Base-by-base conservation (phyloP, 1,140 invertebrate genomes). In the Portunus trituberculatus region DNA sequence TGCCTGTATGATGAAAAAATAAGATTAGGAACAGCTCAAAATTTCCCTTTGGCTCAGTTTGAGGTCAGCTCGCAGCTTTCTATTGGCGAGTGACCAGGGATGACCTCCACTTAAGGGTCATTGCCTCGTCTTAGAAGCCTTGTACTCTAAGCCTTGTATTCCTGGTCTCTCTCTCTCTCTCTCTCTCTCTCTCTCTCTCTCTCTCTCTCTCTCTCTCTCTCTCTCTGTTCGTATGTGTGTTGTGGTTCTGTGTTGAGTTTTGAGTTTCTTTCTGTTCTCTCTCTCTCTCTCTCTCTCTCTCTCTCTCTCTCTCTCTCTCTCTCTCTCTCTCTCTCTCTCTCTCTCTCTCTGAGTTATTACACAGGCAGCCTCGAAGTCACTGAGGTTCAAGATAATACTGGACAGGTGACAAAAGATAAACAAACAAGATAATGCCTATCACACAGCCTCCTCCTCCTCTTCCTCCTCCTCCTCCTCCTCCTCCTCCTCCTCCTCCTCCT, bases 171-270 rank as follows among this genome's bases (percentile, higher is more conserved):
- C 83, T 84, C 83, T 84, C 83, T 84, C 83, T 84, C 83, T 84
- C 83, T 84, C 83, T 82, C 76, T 82, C 76, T 82, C 76, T 82
- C 76, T 82, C 76, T 82, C 76, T 82, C 76, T 82, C 76, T 82
- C 76, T 82, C 76, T 82, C 76, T 82, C 76, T 82, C 76, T 82
- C 76, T 82, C 76, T 82, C 76, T 82, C 76, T 82, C 76, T 82
- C 76, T 82, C 76, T 82, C 76, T 82, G 2, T 28, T 7, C 59
- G 10, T 76, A 76, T 76, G 10, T 25, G 10, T 76, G 10, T 10
- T 10, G 10, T 76, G 59, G 59, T 76, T 14, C 25, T 76, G 10
- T 10, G 59, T 76, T 76, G 25, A 10, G 10, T 76, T 25, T 25
- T 10, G 59, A 25, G 59, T 28, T 8, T 28, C 76, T 20, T 8